These are phyloP conservation scores for Cecropterus lyciades DNA, from an alignment of 1,140 invertebrate species.

Conservation along the genomic window DNA sequence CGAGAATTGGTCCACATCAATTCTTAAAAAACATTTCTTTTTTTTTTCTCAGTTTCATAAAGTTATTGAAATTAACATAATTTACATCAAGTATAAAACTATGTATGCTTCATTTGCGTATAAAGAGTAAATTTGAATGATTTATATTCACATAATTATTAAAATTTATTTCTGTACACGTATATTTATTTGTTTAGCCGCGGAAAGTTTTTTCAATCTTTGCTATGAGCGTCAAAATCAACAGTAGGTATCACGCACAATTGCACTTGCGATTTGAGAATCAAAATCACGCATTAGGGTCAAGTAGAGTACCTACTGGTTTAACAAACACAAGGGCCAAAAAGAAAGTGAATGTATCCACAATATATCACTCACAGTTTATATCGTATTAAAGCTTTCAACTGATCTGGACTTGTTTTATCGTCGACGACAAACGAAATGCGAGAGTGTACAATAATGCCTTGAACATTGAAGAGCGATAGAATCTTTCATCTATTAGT, in stretches of 20 bases:
- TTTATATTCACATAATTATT: too few relatives aligned
- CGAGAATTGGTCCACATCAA: too few relatives aligned
- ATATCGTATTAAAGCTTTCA: constrained; percentile 67
- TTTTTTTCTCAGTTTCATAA: too few relatives aligned
- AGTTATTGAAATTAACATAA: too few relatives aligned
- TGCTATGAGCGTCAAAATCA: background rate
- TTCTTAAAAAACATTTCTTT: too few relatives aligned
- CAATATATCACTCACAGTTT: constrained; percentile 72
- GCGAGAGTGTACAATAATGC: too few relatives aligned
- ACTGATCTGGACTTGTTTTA: constrained; percentile 40
- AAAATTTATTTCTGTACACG: constrained; percentile 16
- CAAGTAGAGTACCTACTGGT: constrained; percentile 6
- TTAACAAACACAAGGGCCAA: constrained; percentile 35
- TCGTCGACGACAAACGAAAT: background rate
- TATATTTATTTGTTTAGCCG: constrained; percentile 5
- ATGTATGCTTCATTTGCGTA: too few relatives aligned
- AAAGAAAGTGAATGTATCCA: constrained; percentile 41
- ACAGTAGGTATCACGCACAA: constrained; percentile 14
- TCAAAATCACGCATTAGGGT: constrained; percentile 18
- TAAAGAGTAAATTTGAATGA: too few relatives aligned
- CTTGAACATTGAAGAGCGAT: too few relatives aligned
- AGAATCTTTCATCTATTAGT: too few relatives aligned
- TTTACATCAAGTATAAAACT: too few relatives aligned
- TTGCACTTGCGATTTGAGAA: constrained; percentile 14
- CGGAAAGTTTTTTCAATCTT: background rate